These are phyloP conservation scores for Orthosia incerta DNA, from an alignment of 2,888 invertebrate genomes.

Conservation along the genomic window DNA sequence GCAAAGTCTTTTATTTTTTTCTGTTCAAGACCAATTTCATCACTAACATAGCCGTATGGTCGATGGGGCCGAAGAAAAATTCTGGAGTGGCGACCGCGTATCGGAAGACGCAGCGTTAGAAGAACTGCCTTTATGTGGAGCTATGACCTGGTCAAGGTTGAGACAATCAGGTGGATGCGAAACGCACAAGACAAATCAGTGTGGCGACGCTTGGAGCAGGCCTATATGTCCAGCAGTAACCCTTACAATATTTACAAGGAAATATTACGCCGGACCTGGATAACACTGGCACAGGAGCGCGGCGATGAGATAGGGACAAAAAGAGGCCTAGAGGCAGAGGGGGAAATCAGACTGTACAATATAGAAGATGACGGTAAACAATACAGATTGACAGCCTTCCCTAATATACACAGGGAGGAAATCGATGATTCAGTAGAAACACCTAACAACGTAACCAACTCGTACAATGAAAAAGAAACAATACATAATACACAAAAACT, in stretches of 20 bases:
- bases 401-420: neutral
- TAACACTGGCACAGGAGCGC: neutral
- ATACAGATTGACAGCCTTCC: neutral
- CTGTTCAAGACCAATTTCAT: neutral
- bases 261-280: neutral
- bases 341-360: neutral
- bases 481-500: conserved; percentile 27
- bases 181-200: no score
- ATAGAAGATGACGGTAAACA: neutral
- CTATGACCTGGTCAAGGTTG: no score
- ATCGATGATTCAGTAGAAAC: neutral
- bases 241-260: neutral
- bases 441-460: conserved; percentile 28
- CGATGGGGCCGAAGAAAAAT: no score
- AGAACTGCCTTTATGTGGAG: no score
- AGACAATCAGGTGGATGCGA: no score
- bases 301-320: neutral
- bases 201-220: no score
- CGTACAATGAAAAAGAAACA: conserved; percentile 33
- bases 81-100: no score
- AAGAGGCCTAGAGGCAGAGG: neutral
- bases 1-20: neutral
- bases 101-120: no score
- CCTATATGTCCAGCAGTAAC: neutral
- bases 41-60: neutral